Evolutionary conservation across 2,888 invertebrate species (phyloP).

Genomic region (Trachelus iudaicus): DNA sequence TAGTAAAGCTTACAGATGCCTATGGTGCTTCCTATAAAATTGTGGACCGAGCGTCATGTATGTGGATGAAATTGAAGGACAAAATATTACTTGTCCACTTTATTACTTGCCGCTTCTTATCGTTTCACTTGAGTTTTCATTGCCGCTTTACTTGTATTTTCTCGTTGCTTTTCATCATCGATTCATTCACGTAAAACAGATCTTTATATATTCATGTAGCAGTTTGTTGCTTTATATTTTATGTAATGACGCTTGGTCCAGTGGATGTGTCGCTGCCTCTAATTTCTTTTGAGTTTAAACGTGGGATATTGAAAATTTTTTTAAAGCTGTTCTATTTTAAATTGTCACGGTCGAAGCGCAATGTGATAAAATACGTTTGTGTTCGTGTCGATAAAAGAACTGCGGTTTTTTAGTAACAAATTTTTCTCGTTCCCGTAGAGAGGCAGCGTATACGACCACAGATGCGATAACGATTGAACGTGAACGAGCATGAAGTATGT

Average conservation of each 20-base stretch:
- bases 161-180: not conserved
- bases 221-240: not conserved
- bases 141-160: not conserved
- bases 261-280: not conserved
- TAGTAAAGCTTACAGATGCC: not conserved
- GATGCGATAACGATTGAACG: not conserved
- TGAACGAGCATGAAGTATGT: not conserved
- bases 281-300: not conserved
- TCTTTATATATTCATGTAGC: not conserved
- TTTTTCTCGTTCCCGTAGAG: not conserved
- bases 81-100: not conserved
- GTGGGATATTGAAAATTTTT: no score
- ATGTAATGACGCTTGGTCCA: not conserved
- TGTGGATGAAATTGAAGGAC: not conserved
- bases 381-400: not conserved
- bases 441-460: not conserved
- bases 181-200: not conserved
- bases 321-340: not conserved
- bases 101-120: not conserved
- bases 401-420: not conserved
- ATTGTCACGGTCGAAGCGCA: not conserved
- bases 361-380: not conserved
- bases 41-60: not conserved
- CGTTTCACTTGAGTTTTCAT: not conserved
- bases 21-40: not conserved